phyloP scores from a whole-genome alignment of 2,797 vertebrate species.

The Micrastur ruficollis region DNA sequence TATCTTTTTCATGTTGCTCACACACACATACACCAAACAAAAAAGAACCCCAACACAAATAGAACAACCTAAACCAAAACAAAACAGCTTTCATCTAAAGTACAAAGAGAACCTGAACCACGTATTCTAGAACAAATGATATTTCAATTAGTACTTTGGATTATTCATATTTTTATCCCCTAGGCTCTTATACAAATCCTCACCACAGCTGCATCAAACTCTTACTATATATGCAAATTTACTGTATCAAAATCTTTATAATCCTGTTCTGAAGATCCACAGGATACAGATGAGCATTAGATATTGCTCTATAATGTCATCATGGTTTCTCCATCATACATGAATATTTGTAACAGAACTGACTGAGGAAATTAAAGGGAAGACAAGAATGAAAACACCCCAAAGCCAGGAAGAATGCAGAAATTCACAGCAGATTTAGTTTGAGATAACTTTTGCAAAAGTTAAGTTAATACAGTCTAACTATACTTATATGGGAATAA shows the following conservation, averaged over 20 bases:
- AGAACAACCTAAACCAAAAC: background rate
- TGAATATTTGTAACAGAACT: background rate
- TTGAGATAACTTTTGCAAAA: background rate
- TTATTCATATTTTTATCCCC: background rate
- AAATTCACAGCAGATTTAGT: background rate
- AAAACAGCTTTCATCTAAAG: background rate
- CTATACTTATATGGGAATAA: background rate
- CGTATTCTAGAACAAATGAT: background rate
- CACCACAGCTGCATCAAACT: background rate
- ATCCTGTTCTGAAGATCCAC: background rate
- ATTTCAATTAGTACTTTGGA: background rate
- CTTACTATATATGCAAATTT: background rate
- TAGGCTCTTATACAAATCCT: background rate
- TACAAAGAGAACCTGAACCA: background rate
- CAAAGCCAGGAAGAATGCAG: background rate
- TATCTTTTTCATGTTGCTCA: background rate
- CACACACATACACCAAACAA: background rate
- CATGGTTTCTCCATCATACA: background rate
- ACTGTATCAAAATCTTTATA: background rate
- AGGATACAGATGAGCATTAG: background rate
- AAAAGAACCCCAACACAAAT: background rate
- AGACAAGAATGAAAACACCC: background rate
- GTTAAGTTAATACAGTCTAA: background rate
- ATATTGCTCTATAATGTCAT: background rate
- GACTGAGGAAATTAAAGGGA: background rate